These are phyloP conservation scores for Gymnoscopelus braueri DNA, from an alignment of 2,797 vertebrate genomes.

Conservation along the genomic window DNA sequence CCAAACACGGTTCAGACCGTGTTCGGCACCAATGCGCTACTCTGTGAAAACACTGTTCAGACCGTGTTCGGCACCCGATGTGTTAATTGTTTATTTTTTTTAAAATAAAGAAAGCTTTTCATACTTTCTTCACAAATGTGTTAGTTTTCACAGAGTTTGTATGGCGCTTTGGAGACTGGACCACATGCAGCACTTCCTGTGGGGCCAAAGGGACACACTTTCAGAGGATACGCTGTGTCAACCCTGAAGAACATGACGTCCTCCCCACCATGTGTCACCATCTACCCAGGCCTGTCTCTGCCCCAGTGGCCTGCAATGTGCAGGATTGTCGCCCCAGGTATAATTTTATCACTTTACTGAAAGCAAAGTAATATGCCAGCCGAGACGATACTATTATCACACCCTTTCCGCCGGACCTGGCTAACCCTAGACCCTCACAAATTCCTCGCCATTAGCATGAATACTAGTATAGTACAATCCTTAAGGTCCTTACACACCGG, in stretches of 20 bases:
- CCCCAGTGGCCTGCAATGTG: slow-evolving; percentile 80
- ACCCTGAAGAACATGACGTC: slow-evolving; percentile 66
- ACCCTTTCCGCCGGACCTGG: too few species aligned
- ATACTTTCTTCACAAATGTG: background rate
- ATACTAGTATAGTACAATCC: background rate
- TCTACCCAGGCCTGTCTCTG: slow-evolving; percentile 72
- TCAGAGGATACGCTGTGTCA: slow-evolving; percentile 75
- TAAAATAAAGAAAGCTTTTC: background rate
- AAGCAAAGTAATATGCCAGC: background rate
- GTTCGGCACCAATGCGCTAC: too few species aligned
- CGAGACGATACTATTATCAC: background rate
- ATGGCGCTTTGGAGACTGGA: slow-evolving; percentile 87
- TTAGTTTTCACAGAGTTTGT: slow-evolving; percentile 71
- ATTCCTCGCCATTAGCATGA: slow-evolving; percentile 28
- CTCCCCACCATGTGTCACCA: slow-evolving; percentile 76
- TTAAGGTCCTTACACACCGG: too few species aligned
- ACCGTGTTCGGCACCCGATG: too few species aligned
- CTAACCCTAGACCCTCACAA: slow-evolving; percentile 10
- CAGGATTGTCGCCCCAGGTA: slow-evolving; percentile 88
- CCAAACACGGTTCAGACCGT: too few species aligned
- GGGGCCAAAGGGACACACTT: slow-evolving; percentile 81
- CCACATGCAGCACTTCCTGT: slow-evolving; percentile 85
- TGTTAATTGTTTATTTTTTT: background rate
- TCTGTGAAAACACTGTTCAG: too few species aligned
- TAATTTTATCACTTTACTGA: slow-evolving; percentile 6